Conservation (phyloP, 2,113 vertebrate genomes). For the Galeopterus variegatus region DNA sequence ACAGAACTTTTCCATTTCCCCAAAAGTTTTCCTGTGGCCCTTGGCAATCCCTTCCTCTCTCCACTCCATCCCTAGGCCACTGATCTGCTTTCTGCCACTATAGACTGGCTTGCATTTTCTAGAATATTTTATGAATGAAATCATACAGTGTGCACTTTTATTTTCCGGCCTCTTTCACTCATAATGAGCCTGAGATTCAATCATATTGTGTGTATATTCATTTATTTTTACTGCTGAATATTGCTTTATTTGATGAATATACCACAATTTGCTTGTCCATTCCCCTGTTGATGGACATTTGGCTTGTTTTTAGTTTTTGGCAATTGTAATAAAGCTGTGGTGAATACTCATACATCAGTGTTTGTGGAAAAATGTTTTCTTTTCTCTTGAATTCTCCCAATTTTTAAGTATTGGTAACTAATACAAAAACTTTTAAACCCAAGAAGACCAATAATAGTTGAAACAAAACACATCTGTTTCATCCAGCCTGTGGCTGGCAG, state of each 20-base stretch:
- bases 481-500: neutral
- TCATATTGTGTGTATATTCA: neutral
- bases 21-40: neutral
- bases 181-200: neutral
- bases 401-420: slow-evolving; percentile 1
- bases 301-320: neutral
- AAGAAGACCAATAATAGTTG: neutral
- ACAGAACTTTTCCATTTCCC: neutral
- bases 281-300: neutral
- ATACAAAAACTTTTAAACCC: neutral
- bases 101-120: neutral
- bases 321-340: neutral
- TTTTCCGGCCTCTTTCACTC: neutral
- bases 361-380: neutral
- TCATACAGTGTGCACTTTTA: neutral
- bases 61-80: neutral
- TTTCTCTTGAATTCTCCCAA: neutral
- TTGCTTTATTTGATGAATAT: neutral
- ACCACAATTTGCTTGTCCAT: neutral
- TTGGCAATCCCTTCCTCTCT: neutral
- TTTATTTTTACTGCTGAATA: neutral
- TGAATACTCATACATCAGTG: neutral
- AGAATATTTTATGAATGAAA: neutral
- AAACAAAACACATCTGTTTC: neutral
- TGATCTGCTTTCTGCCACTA: neutral